phyloP scores from a whole-genome alignment of 1,140 invertebrate genomes.

The Orussus abietinus region DNA sequence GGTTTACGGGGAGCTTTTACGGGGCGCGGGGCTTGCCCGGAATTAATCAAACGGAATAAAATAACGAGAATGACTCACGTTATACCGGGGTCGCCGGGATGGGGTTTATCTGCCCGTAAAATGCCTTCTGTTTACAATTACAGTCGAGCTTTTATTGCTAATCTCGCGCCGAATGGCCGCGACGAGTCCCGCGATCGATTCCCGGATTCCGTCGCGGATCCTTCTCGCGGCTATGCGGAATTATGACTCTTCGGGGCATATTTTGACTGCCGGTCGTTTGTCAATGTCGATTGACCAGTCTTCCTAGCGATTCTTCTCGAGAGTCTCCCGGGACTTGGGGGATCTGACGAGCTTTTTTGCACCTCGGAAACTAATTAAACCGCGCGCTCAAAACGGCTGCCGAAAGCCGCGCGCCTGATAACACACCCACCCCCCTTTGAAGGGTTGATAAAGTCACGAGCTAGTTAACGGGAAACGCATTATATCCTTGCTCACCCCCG shows the following conservation, averaged over 20 bases:
- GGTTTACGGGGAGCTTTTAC: conserved; percentile 35
- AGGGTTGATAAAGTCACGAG: conserved; percentile 40
- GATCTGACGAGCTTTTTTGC: too few species aligned
- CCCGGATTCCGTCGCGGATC: background rate
- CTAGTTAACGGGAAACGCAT: conserved; percentile 29
- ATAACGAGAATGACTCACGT: conserved; percentile 28
- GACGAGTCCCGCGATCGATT: conserved; percentile 24
- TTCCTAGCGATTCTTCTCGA: too few species aligned
- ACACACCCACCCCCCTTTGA: conserved; percentile 32
- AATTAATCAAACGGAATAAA: conserved; percentile 38
- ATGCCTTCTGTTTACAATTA: conserved; percentile 17
- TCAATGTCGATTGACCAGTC: too few species aligned
- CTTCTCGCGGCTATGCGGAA: background rate
- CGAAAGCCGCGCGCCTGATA: too few species aligned
- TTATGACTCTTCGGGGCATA: background rate
- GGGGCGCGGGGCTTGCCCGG: too few species aligned
- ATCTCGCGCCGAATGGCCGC: conserved; percentile 11
- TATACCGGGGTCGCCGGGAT: conserved; percentile 11
- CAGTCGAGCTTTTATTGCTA: conserved; percentile 10
- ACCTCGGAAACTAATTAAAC: too few species aligned
- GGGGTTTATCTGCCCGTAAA: conserved; percentile 16
- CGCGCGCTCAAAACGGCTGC: too few species aligned
- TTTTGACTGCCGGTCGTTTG: too few species aligned
- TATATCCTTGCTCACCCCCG: conserved; percentile 16
- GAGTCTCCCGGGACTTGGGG: too few species aligned